Percentiles rank a stretch among this genome's conserved stretches.
These are phyloP conservation scores for Excalfactoria chinensis DNA, from an alignment of 2,113 vertebrate genomes.

Conservation along the genomic window DNA sequence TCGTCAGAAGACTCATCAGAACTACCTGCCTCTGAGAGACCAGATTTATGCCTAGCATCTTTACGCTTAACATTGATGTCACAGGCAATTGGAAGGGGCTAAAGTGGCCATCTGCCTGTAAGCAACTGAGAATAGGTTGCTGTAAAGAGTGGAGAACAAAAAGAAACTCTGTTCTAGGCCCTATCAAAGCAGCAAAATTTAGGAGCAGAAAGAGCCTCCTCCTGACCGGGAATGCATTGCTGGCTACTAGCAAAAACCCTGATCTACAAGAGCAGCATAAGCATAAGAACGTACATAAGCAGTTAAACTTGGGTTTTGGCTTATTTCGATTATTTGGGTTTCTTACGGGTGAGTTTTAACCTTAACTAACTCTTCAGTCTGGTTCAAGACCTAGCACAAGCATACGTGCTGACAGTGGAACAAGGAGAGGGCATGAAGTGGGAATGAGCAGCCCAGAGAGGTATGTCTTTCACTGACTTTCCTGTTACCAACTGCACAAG, in stretches of 20 bases:
- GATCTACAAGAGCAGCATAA: background rate
- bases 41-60: background rate
- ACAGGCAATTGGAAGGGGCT: slow-evolving; percentile 19
- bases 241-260: background rate
- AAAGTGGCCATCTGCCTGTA: background rate
- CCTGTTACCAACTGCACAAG: background rate
- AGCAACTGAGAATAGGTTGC: background rate
- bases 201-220: background rate
- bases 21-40: slow-evolving; percentile 1
- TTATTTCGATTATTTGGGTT: background rate
- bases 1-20: background rate
- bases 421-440: background rate
- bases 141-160: background rate
- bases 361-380: background rate
- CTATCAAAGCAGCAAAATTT: background rate
- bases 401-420: background rate
- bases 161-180: slow-evolving; percentile 8
- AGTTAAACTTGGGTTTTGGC: background rate
- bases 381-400: background rate
- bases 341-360: background rate
- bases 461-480: background rate
- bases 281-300: background rate
- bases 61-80: background rate
- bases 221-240: background rate
- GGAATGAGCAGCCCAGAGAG: background rate